A percentile compares a stretch with the other conserved stretches of the same genome.
Evolutionary conservation across 2,888 invertebrate genomes (phyloP).

Genomic region (Trichopoda pennipes): DNA sequence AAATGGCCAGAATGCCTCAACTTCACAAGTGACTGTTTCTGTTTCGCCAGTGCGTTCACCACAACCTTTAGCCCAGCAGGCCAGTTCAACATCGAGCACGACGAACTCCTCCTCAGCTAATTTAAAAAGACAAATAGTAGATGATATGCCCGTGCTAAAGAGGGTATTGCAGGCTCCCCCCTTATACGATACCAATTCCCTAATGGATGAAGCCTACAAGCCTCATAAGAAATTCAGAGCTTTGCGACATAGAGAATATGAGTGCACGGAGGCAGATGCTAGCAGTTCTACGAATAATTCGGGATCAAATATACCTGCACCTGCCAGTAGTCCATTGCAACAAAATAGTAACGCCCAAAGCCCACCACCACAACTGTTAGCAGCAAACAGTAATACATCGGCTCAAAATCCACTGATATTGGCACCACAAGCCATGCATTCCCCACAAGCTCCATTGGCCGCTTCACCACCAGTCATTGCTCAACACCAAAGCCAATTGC

Average conservation of each 20-base stretch:
- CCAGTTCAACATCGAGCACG: constrained; percentile 70
- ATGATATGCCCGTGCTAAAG: constrained; percentile 96
- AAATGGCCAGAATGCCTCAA: constrained; percentile 67
- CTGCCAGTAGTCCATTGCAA: constrained; percentile 55
- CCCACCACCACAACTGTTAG: constrained; percentile 66
- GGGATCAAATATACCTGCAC: constrained; percentile 42
- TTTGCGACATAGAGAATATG: constrained; percentile 89
- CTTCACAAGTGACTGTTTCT: constrained; percentile 73
- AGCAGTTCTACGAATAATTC: constrained; percentile 82
- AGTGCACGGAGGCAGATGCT: constrained; percentile 86
- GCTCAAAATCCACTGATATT: constrained; percentile 61
- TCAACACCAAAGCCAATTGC: constrained; percentile 79
- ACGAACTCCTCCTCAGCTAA: constrained; percentile 69
- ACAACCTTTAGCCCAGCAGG: constrained; percentile 71
- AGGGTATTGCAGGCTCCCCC: constrained; percentile 96
- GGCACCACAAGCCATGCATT: constrained; percentile 68
- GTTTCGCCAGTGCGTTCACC: constrained; percentile 79
- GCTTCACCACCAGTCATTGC: constrained; percentile 69
- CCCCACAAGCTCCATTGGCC: constrained; percentile 70
- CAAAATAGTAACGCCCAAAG: constrained; percentile 54
- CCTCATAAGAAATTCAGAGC: constrained; percentile 97
- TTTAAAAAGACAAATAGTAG: constrained; percentile 84
- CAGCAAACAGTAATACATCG: constrained; percentile 36
- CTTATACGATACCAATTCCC: constrained; percentile 91
- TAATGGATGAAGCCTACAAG: constrained; percentile 97